Evolutionary conservation across 2,113 vertebrate species (phyloP).

Genomic region (Spilogale gracilis): DNA sequence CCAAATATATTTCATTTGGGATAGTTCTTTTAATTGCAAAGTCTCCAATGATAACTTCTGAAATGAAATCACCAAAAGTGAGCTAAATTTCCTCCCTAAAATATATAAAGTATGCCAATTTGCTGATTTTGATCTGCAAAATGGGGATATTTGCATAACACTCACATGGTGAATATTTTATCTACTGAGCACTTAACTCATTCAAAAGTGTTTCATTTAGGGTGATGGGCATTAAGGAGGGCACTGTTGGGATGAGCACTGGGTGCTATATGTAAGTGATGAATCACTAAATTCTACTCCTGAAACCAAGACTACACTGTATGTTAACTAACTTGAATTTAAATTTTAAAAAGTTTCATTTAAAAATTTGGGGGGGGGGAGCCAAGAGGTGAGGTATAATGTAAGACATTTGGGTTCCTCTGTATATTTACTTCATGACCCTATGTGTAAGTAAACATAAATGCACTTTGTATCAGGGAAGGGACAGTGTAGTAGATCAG

Average conservation of each 20-base stretch:
- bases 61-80: constrained; percentile 4
- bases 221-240: background rate
- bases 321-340: background rate
- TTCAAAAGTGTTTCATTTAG: background rate
- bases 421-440: background rate
- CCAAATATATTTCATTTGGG: constrained; percentile 22
- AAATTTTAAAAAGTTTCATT: background rate
- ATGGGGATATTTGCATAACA: background rate
- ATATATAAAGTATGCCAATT: background rate
- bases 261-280: background rate
- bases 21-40: constrained; percentile 10
- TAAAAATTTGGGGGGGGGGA: background rate
- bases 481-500: background rate
- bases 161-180: background rate
- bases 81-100: background rate
- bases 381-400: background rate
- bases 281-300: background rate
- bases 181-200: background rate
- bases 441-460: background rate
- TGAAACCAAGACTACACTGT: background rate
- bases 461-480: background rate
- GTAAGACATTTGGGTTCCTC: background rate
- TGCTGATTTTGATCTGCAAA: background rate
- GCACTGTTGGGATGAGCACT: background rate
- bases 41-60: background rate